Evolutionary conservation across 2,888 invertebrate species (phyloP), one percentile per base, ranked within the genome.

Genomic region (Netelia inedita): DNA sequence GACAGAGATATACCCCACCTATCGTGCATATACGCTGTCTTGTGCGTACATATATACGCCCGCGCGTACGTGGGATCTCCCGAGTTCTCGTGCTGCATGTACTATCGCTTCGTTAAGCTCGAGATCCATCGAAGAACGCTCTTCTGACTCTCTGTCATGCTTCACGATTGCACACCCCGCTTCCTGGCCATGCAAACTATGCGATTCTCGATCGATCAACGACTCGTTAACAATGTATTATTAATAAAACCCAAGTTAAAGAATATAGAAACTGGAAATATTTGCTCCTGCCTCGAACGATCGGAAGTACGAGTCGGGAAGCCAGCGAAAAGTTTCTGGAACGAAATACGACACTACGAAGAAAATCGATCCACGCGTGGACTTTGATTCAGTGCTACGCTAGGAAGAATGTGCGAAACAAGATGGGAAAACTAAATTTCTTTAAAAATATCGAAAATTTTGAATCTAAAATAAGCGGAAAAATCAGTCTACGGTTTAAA

Each of bases 151-250:
- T 46, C 46, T 14, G 46, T 11, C 35, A 35, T 35, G 35, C 35
- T 35, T 35, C 35, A 35, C 35, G 35, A 35, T 35, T 57, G 46
- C 23, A 43, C 74, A 59, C 74, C 21, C 57, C 11, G 53, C 79
- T 83, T 75, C 74, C 75, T 71, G 74, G 61, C 78, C 73, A 71
- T 57, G 41, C 35, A 35, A 71, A 83, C 35, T 65, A 83, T 46
- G 61, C 84, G n/a, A 66, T 68, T 73, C 63, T 23, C 81, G 78
- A 84, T 84, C 81, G 73, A 84, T 84, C 84, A 84, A 80, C 78
- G 81, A 84, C 81, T 84, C 84, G 68, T 81, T 83, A 83, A 80
- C 76, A 81, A 72, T 76, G 76, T 55, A 76, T 84, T 84, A 84
- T 76, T 76, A 79, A 80, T 75, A 83, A 75, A 80, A 79, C 35